Evolutionary conservation across 1,140 invertebrate genomes (phyloP).

Genomic region (Probaryconus sp.): DNA sequence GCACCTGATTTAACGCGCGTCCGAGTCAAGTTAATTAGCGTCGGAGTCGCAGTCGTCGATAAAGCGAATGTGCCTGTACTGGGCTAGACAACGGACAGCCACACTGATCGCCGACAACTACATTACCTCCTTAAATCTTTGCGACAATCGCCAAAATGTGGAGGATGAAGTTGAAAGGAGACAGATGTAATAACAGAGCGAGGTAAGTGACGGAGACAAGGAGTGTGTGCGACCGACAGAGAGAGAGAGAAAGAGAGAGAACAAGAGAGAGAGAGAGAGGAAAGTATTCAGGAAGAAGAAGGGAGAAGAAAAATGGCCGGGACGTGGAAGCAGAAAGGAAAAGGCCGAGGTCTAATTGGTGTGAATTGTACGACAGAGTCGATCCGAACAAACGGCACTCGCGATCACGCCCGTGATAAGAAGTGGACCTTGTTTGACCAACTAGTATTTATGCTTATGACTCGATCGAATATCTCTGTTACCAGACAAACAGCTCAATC

Average conservation of each 20-base stretch:
- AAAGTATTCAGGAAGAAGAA: background rate
- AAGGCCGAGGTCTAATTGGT: slow-evolving; percentile 52
- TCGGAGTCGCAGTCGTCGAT: slow-evolving; percentile 45
- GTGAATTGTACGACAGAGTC: slow-evolving; percentile 39
- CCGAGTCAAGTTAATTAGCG: slow-evolving; percentile 61
- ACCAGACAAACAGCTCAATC: slow-evolving; percentile 45
- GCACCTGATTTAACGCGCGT: slow-evolving; percentile 58
- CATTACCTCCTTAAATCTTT: slow-evolving; percentile 68
- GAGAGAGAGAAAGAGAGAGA: slow-evolving; percentile 1
- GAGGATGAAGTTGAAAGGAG: too few species aligned
- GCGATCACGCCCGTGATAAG: slow-evolving; percentile 37
- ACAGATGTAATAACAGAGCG: too few species aligned
- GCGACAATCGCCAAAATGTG: slow-evolving; percentile 69
- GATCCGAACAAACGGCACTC: slow-evolving; percentile 12
- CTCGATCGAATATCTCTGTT: slow-evolving; percentile 27
- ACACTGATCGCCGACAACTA: slow-evolving; percentile 42
- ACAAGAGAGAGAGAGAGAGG: background rate
- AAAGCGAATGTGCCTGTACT: slow-evolving; percentile 34
- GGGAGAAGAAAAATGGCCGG: slow-evolving; percentile 33
- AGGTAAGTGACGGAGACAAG: too few species aligned
- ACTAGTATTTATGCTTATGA: slow-evolving; percentile 48
- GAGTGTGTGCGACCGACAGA: background rate
- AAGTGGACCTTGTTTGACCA: slow-evolving; percentile 11
- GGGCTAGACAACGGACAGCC: slow-evolving; percentile 15
- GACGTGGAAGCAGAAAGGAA: slow-evolving; percentile 6